Percentiles rank a stretch among this genome's conserved stretches.
Conservation (phyloP, 2,113 vertebrate species). For the Erythrocebus patas region DNA sequence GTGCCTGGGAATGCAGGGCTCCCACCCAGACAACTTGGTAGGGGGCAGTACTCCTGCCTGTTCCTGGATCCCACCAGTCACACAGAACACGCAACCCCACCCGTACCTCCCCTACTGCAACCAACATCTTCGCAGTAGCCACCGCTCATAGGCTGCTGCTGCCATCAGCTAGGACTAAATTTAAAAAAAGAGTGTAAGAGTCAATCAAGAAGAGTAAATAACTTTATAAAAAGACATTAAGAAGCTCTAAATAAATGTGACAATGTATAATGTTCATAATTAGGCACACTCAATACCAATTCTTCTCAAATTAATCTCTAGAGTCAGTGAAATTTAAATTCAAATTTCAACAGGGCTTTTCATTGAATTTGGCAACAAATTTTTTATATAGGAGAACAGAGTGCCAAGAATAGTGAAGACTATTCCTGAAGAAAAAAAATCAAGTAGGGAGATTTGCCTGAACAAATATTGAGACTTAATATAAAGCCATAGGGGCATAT, state of each 20-base stretch:
- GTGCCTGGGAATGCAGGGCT: no score
- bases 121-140: no score
- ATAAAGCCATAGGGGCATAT: no score
- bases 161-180: not conserved
- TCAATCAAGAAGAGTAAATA: not conserved
- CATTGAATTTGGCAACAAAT: not conserved
- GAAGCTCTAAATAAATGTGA: not conserved
- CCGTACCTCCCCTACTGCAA: no score
- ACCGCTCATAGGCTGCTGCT: no score
- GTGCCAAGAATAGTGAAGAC: not conserved
- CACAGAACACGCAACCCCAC: no score
- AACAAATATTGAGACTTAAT: not conserved
- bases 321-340: not conserved
- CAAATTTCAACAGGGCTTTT: not conserved
- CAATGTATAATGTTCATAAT: not conserved
- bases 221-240: conserved; percentile 3
- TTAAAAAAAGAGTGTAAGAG: not conserved
- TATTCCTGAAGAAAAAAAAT: not conserved
- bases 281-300: not conserved
- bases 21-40: no score
- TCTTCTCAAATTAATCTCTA: not conserved
- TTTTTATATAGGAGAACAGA: not conserved
- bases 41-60: no score
- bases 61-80: no score
- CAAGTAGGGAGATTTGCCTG: not conserved